Conservation (phyloP, 2,113 vertebrate genomes). For the Aspiorhynchus laticeps region DNA sequence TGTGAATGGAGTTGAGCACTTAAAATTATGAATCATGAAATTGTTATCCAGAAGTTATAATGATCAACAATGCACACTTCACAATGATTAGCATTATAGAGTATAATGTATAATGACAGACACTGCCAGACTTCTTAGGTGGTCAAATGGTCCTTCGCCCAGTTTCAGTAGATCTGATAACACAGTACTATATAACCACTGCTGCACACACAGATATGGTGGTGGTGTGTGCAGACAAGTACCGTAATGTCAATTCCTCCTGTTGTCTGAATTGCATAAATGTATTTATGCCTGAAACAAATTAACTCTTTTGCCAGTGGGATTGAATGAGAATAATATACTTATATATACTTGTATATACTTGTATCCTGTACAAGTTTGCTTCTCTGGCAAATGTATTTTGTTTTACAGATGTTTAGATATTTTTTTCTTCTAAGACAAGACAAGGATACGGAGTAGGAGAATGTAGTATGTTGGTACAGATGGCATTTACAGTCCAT, state of each 20-base stretch:
- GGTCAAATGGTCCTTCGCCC: not conserved
- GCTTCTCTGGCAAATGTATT: too few relatives aligned
- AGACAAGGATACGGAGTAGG: not conserved
- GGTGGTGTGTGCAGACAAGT: not conserved
- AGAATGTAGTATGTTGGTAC: not conserved
- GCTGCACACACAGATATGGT: not conserved
- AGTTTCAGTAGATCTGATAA: not conserved
- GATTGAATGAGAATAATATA: not conserved
- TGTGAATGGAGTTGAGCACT: not conserved
- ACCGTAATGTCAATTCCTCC: not conserved
- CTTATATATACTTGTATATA: too few relatives aligned
- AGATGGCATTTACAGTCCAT: not conserved
- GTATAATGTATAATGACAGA: not conserved
- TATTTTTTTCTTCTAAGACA: not conserved
- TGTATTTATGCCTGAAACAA: not conserved
- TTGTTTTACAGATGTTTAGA: not conserved
- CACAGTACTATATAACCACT: not conserved
- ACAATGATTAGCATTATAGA: not conserved
- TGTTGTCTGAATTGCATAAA: too few relatives aligned
- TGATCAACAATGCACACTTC: not conserved
- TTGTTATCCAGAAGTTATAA: not conserved
- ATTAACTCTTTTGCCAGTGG: not conserved
- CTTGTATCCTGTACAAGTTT: too few relatives aligned
- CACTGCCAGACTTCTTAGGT: not conserved
- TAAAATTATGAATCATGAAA: not conserved